Evolutionary conservation across 92 coral and sea anemone species (phyloP).

Genomic region (Desmophyllum pertusum): DNA sequence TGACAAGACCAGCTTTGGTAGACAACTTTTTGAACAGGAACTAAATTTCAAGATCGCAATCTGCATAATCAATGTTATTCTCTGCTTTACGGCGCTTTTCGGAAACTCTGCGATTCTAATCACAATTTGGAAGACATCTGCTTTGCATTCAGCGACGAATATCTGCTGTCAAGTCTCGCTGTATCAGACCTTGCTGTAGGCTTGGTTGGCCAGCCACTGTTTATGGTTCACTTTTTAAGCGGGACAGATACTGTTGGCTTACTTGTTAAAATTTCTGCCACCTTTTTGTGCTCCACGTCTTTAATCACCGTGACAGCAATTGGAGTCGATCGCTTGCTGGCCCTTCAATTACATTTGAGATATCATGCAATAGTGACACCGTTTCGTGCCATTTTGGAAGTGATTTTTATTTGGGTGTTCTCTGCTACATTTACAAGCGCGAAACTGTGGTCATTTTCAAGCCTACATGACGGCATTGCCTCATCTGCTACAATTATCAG

Average conservation of each 20-base stretch:
- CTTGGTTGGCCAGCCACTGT: neutral
- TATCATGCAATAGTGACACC: neutral
- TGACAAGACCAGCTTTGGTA: too few relatives aligned
- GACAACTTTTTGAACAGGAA: too few relatives aligned
- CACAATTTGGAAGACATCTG: too few relatives aligned
- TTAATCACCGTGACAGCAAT: neutral
- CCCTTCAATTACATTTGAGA: constrained; percentile 5
- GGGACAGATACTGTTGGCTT: too few relatives aligned
- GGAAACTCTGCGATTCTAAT: too few relatives aligned
- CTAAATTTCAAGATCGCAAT: too few relatives aligned
- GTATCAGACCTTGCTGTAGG: neutral
- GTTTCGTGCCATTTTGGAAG: neutral
- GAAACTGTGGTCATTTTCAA: neutral
- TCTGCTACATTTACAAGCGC: neutral
- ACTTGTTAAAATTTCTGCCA: neutral
- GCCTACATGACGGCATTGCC: too few relatives aligned
- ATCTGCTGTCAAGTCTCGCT: too few relatives aligned
- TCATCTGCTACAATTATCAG: neutral
- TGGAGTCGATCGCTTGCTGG: neutral
- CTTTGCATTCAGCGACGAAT: too few relatives aligned
- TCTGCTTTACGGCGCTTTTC: too few relatives aligned
- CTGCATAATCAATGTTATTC: too few relatives aligned
- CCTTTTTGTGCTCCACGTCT: neutral
- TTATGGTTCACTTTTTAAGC: neutral
- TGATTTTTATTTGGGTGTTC: neutral